A percentile compares a stretch with the other conserved stretches of the same genome.
These are phyloP conservation scores for Felis chaus DNA, from an alignment of 2,113 vertebrate genomes.

Conservation along the genomic window DNA sequence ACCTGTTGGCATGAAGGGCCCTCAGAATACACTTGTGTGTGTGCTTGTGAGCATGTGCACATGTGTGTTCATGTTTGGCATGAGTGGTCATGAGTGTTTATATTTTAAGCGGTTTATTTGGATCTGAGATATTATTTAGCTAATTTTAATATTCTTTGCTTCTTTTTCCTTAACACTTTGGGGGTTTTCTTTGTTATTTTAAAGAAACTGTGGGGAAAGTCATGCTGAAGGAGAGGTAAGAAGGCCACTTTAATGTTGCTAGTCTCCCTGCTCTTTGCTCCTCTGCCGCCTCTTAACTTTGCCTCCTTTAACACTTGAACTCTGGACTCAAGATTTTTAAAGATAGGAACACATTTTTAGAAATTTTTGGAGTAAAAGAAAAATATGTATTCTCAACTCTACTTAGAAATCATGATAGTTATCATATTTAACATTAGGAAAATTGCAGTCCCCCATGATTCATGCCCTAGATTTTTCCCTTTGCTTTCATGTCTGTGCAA, in stretches of 20 bases:
- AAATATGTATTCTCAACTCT: neutral
- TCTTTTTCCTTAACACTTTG: neutral
- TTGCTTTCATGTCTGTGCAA: neutral
- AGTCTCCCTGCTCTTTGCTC: neutral
- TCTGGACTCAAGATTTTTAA: neutral
- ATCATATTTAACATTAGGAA: neutral
- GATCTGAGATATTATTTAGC: neutral
- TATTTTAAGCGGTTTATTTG: neutral
- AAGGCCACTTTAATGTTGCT: neutral
- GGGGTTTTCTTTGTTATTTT: neutral
- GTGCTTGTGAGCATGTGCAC: neutral
- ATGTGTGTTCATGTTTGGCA: neutral
- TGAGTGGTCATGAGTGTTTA: neutral
- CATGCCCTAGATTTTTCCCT: neutral
- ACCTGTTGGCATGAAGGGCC: neutral
- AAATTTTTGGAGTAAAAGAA: conserved; percentile 7
- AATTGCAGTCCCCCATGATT: neutral
- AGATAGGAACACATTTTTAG: neutral
- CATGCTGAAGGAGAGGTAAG: neutral
- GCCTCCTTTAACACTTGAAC: neutral
- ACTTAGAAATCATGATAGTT: neutral
- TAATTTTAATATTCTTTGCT: neutral
- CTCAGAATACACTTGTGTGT: neutral
- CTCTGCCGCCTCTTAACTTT: neutral
- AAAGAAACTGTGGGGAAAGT: neutral